Conservation (phyloP, 1,140 invertebrate species). For the Drosophila nigromelanica region DNA sequence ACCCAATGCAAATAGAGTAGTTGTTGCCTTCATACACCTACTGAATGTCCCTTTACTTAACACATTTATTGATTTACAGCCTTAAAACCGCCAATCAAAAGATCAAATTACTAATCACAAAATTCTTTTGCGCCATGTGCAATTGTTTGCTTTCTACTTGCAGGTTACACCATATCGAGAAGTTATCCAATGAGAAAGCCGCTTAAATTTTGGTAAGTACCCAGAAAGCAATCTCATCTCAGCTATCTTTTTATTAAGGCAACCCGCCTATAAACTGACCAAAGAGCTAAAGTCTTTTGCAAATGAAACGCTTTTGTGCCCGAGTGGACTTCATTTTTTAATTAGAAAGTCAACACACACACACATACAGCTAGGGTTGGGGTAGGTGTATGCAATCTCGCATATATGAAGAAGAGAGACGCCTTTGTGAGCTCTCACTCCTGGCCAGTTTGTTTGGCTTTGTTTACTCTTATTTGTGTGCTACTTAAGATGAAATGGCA, state of each 20-base stretch:
- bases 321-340: slow-evolving; percentile 72
- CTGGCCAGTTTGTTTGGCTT: slow-evolving; percentile 46
- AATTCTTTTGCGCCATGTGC: slow-evolving; percentile 67
- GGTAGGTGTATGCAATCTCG: not conserved
- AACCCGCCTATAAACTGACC: slow-evolving; percentile 5
- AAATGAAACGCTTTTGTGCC: slow-evolving; percentile 56
- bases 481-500: slow-evolving; percentile 82
- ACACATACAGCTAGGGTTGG: slow-evolving; percentile 5
- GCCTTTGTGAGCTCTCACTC: slow-evolving; percentile 55
- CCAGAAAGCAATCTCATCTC: not conserved
- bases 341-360: slow-evolving; percentile 71
- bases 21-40: not conserved
- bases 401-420: slow-evolving; percentile 22
- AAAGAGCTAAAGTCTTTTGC: slow-evolving; percentile 37
- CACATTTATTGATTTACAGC: slow-evolving; percentile 34
- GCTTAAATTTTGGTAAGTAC: slow-evolving; percentile 84
- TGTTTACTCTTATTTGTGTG: slow-evolving; percentile 73
- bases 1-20: slow-evolving; percentile 12
- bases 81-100: slow-evolving; percentile 33
- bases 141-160: slow-evolving; percentile 68
- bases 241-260: not conserved
- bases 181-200: slow-evolving; percentile 84
- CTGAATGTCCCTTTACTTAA: slow-evolving; percentile 9
- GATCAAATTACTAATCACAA: slow-evolving; percentile 74
- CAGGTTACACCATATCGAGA: slow-evolving; percentile 84